phyloP scores from a whole-genome alignment of 2,797 vertebrate genomes.

The Squalus acanthias region DNA sequence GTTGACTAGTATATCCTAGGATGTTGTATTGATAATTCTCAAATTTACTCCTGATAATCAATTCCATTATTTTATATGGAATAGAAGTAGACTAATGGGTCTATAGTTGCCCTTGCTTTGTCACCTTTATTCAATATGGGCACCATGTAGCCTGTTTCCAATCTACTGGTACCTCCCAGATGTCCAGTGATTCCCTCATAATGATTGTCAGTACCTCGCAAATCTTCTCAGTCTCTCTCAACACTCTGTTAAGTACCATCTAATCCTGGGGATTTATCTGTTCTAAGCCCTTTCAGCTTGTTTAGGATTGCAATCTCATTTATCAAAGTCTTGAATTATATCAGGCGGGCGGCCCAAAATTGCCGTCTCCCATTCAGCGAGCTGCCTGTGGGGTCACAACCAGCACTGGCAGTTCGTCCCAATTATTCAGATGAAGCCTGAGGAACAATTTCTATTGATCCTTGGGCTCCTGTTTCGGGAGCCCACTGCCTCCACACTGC shows the following conservation, averaged over 20 bases:
- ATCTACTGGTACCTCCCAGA: not conserved
- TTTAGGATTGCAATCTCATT: constrained; percentile 17
- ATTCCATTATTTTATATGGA: not conserved
- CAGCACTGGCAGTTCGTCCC: not conserved
- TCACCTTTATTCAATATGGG: not conserved
- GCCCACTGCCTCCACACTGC: not conserved
- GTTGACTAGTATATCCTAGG: not conserved
- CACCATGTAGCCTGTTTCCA: not conserved
- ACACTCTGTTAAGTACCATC: not conserved
- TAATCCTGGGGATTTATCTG: not conserved
- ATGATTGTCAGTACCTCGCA: not conserved
- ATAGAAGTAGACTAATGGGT: not conserved
- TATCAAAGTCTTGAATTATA: not conserved
- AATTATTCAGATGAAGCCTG: not conserved
- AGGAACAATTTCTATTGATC: not conserved
- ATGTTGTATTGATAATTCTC: not conserved
- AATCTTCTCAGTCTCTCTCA: not conserved
- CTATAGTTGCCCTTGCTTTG: not conserved
- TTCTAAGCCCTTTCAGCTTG: not conserved
- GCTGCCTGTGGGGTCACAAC: not conserved
- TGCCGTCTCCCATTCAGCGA: not conserved
- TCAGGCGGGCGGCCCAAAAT: not conserved
- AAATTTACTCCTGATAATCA: not conserved
- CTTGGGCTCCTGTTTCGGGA: not conserved
- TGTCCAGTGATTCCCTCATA: no score